Conservation (phyloP, 2,888 invertebrate genomes). For the Myathropa florea region DNA sequence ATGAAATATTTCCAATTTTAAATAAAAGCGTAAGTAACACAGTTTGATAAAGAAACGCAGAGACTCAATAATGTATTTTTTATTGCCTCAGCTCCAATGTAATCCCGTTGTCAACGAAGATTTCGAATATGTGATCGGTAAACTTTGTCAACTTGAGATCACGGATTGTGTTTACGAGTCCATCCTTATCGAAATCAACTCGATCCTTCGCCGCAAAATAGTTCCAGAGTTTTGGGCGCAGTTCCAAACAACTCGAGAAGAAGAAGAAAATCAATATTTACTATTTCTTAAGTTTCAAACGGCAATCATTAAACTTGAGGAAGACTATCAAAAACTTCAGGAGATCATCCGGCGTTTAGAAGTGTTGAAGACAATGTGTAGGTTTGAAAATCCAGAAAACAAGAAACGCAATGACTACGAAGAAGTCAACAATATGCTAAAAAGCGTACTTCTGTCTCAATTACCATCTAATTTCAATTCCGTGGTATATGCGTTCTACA, state of each 20-base stretch:
- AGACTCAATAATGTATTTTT: conserved; percentile 54
- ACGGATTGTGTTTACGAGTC: conserved; percentile 74
- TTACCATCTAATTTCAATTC: conserved; percentile 86
- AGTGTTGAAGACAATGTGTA: conserved; percentile 70
- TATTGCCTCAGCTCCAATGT: conserved; percentile 66
- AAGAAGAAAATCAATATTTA: conserved; percentile 70
- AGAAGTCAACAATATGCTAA: conserved; percentile 84
- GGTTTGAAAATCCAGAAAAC: conserved; percentile 64
- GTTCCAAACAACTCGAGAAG: conserved; percentile 71
- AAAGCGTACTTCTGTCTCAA: conserved; percentile 86
- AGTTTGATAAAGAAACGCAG: not conserved
- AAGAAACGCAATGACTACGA: conserved; percentile 57
- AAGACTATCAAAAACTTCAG: conserved; percentile 73
- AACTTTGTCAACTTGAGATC: conserved; percentile 64
- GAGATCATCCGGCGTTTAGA: conserved; percentile 73
- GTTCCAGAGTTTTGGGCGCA: conserved; percentile 79
- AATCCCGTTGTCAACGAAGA: conserved; percentile 62
- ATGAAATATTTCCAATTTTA: conserved; percentile 76
- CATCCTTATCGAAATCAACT: conserved; percentile 76
- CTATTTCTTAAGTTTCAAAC: conserved; percentile 76
- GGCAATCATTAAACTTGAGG: conserved; percentile 77
- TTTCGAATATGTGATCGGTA: conserved; percentile 65
- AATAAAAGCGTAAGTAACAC: conserved; percentile 73
- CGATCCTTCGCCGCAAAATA: conserved; percentile 75
- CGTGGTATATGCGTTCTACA: conserved; percentile 88